phyloP scores from a whole-genome alignment of 1,140 invertebrate species.

The Ceratina japonica region DNA sequence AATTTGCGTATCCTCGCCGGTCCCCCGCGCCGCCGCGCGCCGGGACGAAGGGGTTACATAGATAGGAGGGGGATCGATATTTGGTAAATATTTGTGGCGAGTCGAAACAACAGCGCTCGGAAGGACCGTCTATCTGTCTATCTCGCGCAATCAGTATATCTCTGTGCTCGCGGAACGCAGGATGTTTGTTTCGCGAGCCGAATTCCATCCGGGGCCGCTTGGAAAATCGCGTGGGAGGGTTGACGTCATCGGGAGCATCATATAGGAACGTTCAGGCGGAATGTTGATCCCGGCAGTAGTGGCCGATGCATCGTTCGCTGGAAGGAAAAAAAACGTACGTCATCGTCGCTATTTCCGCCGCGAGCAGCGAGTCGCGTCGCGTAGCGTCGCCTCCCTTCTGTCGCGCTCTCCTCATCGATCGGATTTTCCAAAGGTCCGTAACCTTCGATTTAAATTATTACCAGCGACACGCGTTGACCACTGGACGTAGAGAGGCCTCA shows the following conservation, averaged over 20 bases:
- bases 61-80: constrained; percentile 54
- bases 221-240: constrained; percentile 42
- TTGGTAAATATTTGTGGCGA: constrained; percentile 68
- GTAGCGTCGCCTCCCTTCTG: neutral
- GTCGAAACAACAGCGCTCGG: constrained; percentile 58
- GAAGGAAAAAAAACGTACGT: constrained; percentile 47
- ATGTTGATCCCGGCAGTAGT: constrained; percentile 7
- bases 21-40: constrained; percentile 9
- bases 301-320: constrained; percentile 12
- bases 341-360: constrained; percentile 51
- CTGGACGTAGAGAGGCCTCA: neutral
- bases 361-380: neutral
- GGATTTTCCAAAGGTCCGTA: constrained; percentile 19
- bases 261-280: constrained; percentile 7
- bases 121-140: constrained; percentile 4
- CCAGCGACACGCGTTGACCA: neutral
- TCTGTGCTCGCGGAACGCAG: constrained; percentile 7
- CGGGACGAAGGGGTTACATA: neutral
- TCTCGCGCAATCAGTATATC: neutral
- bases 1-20: constrained; percentile 62
- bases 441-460: constrained; percentile 44
- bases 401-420: constrained; percentile 11
- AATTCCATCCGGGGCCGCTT: constrained; percentile 41
- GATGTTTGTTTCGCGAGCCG: constrained; percentile 48
- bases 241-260: constrained; percentile 36